phyloP scores from a whole-genome alignment of 2,113 vertebrate species.

The Crotophaga sulcirostris region DNA sequence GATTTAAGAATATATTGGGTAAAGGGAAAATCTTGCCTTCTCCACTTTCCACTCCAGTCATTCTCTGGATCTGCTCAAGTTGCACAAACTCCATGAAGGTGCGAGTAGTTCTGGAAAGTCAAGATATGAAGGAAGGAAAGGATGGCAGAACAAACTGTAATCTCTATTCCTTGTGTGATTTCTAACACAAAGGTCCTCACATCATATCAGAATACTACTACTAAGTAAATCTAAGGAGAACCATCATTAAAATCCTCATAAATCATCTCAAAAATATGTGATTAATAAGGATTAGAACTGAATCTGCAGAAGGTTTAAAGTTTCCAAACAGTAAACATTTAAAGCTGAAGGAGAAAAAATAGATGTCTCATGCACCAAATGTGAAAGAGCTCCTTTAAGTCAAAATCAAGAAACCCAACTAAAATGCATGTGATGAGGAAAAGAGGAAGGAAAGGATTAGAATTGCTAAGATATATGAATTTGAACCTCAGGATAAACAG shows the following conservation, averaged over 20 bases:
- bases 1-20: background rate
- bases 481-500: background rate
- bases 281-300: background rate
- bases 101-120: background rate
- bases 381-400: background rate
- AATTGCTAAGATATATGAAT: background rate
- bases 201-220: background rate
- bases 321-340: background rate
- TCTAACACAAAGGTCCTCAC: background rate
- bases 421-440: background rate
- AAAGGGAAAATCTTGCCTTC: background rate
- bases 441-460: background rate
- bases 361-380: background rate
- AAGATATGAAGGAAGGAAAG: background rate
- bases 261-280: background rate
- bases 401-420: background rate
- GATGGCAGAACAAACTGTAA: background rate
- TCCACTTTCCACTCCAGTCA: background rate
- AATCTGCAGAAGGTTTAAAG: background rate
- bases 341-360: background rate
- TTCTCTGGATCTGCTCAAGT: background rate
- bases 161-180: background rate
- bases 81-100: background rate
- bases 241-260: background rate
- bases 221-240: background rate